Percentiles rank a stretch among this genome's conserved stretches.
Evolutionary conservation across 1,140 invertebrate genomes (phyloP).

Genomic region (Delia radicum): DNA sequence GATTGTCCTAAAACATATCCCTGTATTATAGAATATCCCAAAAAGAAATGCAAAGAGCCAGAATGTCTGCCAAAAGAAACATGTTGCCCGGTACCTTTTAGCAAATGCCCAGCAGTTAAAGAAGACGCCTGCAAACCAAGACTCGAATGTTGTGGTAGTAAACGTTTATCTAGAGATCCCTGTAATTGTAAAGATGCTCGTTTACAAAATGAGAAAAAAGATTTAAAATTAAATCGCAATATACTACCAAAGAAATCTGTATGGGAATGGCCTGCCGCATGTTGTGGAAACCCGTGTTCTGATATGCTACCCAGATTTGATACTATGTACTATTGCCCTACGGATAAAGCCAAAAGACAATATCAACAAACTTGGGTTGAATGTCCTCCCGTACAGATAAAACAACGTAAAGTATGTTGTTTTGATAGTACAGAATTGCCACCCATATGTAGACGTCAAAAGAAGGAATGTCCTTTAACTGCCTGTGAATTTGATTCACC

Average conservation of each 20-base stretch:
- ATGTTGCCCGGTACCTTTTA: background rate
- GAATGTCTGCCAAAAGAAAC: background rate
- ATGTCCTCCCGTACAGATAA: conserved; percentile 37
- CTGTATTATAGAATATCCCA: background rate
- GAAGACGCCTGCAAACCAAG: background rate
- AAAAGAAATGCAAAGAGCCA: background rate
- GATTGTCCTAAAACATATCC: background rate
- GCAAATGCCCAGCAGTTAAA: background rate
- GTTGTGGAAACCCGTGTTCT: conserved; percentile 4
- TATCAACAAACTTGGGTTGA: conserved; percentile 52
- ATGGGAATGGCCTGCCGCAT: conserved; percentile 7
- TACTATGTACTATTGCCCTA: conserved; percentile 47
- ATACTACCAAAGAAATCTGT: background rate
- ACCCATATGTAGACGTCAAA: conserved; percentile 26
- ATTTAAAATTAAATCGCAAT: background rate
- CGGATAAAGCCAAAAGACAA: conserved; percentile 43
- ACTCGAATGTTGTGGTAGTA: background rate
- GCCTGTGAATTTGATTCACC: background rate
- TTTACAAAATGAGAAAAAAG: background rate
- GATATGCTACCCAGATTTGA: conserved; percentile 40
- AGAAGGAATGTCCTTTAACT: background rate
- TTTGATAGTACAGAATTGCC: conserved; percentile 27
- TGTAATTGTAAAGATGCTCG: background rate
- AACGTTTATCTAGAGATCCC: background rate
- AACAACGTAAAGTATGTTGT: conserved; percentile 41